Evolutionary conservation across 2,888 invertebrate species (phyloP), one percentile per base, ranked within the genome.

Genomic region (Celastrina argiolus): DNA sequence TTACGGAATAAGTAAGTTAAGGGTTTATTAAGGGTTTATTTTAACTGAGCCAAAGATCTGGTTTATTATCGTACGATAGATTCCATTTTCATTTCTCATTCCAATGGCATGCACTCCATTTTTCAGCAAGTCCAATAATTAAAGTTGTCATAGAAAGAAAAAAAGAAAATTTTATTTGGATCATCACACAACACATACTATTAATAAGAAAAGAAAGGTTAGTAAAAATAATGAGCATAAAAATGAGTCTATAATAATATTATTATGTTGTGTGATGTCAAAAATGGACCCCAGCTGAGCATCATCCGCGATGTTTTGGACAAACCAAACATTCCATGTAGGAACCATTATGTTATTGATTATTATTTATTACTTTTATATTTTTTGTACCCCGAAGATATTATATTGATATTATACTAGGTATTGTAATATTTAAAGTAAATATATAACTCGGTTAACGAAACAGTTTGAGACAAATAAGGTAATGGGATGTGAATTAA

Each of bases 331-430:
- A 51, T 51, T 51, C 51, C 51, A 26, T 51, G 51, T 51, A 51
- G 51, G 3, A 22, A 26, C 51, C 22, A 51, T 51, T 1, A 36
- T n/a, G n/a, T n/a, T n/a, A n/a, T n/a, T n/a, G n/a, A n/a, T n/a
- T n/a, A n/a, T n/a, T 36, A 51, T 34, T 61, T 14, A 39, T 36
- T 61, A 61, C 39, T 61, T 61, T 66, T 66, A 59, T 66, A 59
- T 59, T 59, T 65, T 66, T 59, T 66, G 22, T 61, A 34, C 39
- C 14, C 10, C 22, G 16, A 26, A 51, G 12, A 51, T 51, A 51
- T 51, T 51, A 51, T 51, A 51, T 26, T 51, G 22, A 26, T 22
- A 22, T 51, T 22, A 51, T 22, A 51, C 36, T 36, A 36, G 12
- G 8, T 36, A 36, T 12, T 51, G 12, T 2, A 51, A 51, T 2